Base-by-base conservation (phyloP, 2,888 invertebrate genomes). In the Hartigia nigra region DNA sequence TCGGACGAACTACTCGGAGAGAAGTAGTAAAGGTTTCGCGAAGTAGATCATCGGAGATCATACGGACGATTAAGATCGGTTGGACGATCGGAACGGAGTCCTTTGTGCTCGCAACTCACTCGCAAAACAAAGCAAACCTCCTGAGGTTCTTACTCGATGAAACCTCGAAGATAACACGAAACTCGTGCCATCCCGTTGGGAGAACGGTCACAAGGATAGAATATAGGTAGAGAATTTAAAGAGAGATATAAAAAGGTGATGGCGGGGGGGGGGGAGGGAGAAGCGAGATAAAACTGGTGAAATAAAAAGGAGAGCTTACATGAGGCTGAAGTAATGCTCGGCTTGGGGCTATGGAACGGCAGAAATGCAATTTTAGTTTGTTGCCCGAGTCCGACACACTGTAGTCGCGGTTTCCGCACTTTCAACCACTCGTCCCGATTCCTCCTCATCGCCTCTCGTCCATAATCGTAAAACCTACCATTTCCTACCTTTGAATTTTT, bases 341-440 rank as follows among this genome's bases (percentile, higher is more conserved):
- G 23, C 55, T 55, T 55, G 55, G 35, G 31, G 55, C 32, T 35
- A 32, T 34, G 35, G 23, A 74, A 34, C 32, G 77, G 12, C 32
- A 31, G 35, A 77, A 74, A 77, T 77, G 74, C 74, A 74, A 55
- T 77, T 76, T 74, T 36, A 77, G 23, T 12, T 74, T 74, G 35
- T 74, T 69, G 11, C 31, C 39, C 70, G 36, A 14, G 34, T 70
- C 76, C 39, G n/a, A 70, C 5, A 31, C 76, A 36, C 39, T 31
- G 55, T 5, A 35, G 74, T n/a, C 55, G 74, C 35, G 31, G 37
- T 35, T n/a, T 32, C 37, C 31, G 72, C 72, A 34, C 72, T 72
- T 72, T 12, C 70, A 35, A 4, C 69, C 74, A 35, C 31, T 69
- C 35, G n/a, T 69, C 75, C 77, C 31, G 31, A 31, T 3, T n/a